These are phyloP conservation scores for Ligdia adustata DNA, from an alignment of 2,888 invertebrate genomes.

Conservation along the genomic window DNA sequence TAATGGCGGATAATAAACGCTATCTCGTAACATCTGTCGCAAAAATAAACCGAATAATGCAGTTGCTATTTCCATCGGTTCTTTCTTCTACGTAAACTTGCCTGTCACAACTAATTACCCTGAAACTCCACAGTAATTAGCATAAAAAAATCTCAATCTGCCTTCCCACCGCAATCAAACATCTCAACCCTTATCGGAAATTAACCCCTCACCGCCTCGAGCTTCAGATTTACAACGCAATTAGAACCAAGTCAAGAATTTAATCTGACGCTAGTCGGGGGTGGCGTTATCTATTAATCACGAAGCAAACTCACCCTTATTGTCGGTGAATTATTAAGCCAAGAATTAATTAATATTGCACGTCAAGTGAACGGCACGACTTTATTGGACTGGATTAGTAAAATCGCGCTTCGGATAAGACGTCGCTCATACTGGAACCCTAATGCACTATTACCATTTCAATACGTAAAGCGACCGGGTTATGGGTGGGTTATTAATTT, in stretches of 20 bases:
- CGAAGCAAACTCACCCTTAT: constrained; percentile 35
- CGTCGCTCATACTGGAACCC: not conserved
- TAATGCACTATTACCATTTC: no score
- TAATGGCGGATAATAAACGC: no score
- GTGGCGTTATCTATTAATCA: constrained; percentile 44
- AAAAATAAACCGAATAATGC: not conserved
- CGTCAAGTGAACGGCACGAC: constrained; percentile 39
- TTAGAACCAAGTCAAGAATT: constrained; percentile 37
- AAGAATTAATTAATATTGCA: constrained; percentile 50
- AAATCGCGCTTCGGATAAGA: constrained; percentile 38
- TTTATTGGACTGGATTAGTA: constrained; percentile 33
- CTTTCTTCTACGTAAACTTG: not conserved
- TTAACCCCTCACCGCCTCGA: constrained; percentile 33
- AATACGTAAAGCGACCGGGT: no score
- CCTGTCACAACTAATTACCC: not conserved
- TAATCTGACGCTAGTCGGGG: constrained; percentile 39
- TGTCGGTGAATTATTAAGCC: constrained; percentile 45
- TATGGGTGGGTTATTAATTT: no score
- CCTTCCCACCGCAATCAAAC: constrained; percentile 16
- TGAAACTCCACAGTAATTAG: not conserved
- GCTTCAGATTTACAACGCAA: constrained; percentile 36
- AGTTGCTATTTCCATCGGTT: not conserved
- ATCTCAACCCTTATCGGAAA: constrained; percentile 24
- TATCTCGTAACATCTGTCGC: not conserved
- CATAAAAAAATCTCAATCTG: not conserved